Conservation (phyloP, 2,888 invertebrate genomes). For the Erannis defoliaria region DNA sequence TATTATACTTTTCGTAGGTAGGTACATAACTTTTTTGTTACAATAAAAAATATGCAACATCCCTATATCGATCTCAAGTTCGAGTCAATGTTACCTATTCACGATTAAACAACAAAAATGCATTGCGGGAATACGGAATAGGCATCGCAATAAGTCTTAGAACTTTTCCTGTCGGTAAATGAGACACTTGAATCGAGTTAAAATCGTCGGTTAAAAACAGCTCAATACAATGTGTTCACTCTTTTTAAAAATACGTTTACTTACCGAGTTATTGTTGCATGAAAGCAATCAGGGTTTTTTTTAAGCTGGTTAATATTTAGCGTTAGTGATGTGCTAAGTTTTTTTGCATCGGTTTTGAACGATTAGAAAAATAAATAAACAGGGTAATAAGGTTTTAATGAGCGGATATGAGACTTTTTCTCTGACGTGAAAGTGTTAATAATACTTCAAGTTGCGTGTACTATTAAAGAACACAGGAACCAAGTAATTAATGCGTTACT, state of each 20-base stretch:
- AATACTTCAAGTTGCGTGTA: background rate
- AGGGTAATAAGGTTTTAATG: slow-evolving; percentile 48
- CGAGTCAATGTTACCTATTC: no score
- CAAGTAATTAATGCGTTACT: no score
- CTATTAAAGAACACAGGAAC: no score
- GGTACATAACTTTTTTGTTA: no score
- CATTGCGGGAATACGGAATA: no score
- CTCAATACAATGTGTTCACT: slow-evolving; percentile 5
- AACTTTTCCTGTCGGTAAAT: no score
- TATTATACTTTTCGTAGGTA: no score
- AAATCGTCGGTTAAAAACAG: background rate
- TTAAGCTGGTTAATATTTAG: slow-evolving; percentile 52
- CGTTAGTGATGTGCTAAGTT: slow-evolving; percentile 29
- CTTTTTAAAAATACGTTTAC: slow-evolving; percentile 42
- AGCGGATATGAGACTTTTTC: background rate
- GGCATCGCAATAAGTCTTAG: no score
- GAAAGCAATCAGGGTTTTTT: slow-evolving; percentile 24
- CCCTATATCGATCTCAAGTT: no score
- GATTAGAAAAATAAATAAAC: slow-evolving; percentile 42
- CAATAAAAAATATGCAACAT: no score
- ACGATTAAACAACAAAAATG: no score
- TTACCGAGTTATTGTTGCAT: slow-evolving; percentile 51
- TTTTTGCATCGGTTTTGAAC: slow-evolving; percentile 10
- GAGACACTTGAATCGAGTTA: no score
- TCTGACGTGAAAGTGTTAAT: background rate